These are phyloP conservation scores for Andricus quercusramuli DNA, from an alignment of 2,888 invertebrate genomes.

Conservation along the genomic window DNA sequence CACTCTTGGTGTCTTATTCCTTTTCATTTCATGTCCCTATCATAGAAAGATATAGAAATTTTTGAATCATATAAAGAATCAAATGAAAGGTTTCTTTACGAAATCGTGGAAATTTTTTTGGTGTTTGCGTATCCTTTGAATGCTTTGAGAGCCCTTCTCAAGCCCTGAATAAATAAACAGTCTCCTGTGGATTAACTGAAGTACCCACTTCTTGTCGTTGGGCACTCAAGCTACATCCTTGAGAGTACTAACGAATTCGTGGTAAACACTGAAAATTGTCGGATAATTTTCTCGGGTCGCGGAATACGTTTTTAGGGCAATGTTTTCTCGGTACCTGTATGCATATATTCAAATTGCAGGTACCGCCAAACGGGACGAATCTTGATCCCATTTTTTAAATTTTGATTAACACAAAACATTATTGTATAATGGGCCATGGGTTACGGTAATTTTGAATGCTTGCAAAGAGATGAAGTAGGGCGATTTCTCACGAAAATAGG, in stretches of 20 bases:
- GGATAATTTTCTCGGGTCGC: constrained; percentile 52
- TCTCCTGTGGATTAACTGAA: constrained; percentile 62
- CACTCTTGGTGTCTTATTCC: too few relatives aligned
- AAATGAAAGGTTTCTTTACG: constrained; percentile 8
- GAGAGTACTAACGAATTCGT: constrained; percentile 61
- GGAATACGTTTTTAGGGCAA: constrained; percentile 38
- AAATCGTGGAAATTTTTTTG: constrained; percentile 54
- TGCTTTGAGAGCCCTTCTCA: constrained; percentile 56
- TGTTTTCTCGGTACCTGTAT: background rate
- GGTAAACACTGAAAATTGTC: constrained; percentile 60
- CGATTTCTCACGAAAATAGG: too few relatives aligned
- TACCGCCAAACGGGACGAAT: background rate
- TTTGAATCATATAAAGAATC: background rate
- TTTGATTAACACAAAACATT: background rate
- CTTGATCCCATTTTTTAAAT: background rate
- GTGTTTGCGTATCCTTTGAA: constrained; percentile 59
- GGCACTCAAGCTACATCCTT: constrained; percentile 49
- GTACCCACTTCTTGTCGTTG: constrained; percentile 54
- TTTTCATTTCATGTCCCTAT: too few relatives aligned
- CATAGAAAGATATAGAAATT: background rate
- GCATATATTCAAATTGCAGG: background rate
- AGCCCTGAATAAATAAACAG: constrained; percentile 64
- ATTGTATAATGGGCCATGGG: background rate
- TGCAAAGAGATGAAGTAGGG: too few relatives aligned
- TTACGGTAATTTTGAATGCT: too few relatives aligned